A percentile compares a stretch with the other conserved stretches of the same genome.
Conservation (phyloP, 2,113 vertebrate species). For the Pterocles gutturalis region DNA sequence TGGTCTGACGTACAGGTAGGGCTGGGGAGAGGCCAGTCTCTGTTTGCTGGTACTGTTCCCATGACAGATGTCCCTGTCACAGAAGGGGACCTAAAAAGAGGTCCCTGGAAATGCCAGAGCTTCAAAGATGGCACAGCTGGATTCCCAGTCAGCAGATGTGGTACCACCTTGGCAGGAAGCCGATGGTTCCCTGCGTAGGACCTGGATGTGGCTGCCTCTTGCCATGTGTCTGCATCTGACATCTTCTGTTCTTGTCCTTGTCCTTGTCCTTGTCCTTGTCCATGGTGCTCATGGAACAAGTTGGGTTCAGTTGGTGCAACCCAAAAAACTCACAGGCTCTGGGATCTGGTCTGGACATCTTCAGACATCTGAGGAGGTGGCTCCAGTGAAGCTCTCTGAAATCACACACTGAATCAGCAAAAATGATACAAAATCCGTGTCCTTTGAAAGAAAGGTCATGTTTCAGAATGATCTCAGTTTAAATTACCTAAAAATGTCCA, state of each 20-base stretch:
- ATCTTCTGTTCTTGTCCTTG: neutral
- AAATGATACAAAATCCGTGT: neutral
- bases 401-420: neutral
- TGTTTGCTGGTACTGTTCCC: neutral
- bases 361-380: neutral
- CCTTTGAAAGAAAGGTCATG: neutral
- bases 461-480: neutral
- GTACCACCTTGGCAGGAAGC: neutral
- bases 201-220: neutral
- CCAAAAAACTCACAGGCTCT: neutral
- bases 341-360: neutral
- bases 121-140: neutral
- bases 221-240: fast-evolving
- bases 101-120: neutral
- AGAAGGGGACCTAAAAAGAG: neutral
- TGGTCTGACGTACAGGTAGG: neutral
- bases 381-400: neutral
- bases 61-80: neutral
- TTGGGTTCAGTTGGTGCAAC: neutral
- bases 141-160: neutral
- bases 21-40: neutral
- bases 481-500: neutral
- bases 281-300: neutral
- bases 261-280: neutral
- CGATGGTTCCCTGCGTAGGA: neutral